phyloP scores from a whole-genome alignment of 1,140 invertebrate genomes.

The Temnothorax nylanderi region DNA sequence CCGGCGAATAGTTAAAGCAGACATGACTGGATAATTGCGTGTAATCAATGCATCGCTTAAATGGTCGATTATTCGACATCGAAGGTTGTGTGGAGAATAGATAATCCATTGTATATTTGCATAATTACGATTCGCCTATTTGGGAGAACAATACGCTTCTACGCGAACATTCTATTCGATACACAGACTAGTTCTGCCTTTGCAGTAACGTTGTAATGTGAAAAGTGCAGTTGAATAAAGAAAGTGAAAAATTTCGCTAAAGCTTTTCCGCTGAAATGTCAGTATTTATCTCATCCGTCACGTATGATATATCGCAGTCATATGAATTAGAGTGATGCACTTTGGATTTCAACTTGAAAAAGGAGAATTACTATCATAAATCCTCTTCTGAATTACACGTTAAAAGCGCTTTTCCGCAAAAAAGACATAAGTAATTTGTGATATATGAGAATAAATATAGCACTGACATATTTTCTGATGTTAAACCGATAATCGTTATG shows the following conservation, averaged over 20 bases:
- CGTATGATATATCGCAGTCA: neutral
- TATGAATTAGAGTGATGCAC: constrained; percentile 20
- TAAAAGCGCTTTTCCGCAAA: neutral
- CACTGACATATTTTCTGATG: neutral
- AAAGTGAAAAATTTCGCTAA: neutral
- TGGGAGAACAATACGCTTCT: neutral
- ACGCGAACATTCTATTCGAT: neutral
- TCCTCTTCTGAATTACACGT: neutral
- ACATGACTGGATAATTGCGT: constrained; percentile 35
- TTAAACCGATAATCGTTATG: neutral
- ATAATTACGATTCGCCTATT: constrained; percentile 28
- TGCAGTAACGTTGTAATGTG: neutral
- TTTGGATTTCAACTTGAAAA: neutral
- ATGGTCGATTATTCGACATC: constrained; percentile 28
- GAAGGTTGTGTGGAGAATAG: neutral
- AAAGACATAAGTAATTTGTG: neutral
- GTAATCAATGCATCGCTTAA: constrained; percentile 32
- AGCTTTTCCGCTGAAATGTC: constrained; percentile 2
- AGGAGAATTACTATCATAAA: constrained; percentile 40
- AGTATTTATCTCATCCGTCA: constrained; percentile 12
- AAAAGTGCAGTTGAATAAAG: neutral
- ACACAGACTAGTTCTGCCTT: neutral
- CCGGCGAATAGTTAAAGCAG: neutral
- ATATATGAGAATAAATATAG: neutral
- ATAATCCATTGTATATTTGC: constrained; percentile 34